Conservation (phyloP, 2,888 invertebrate genomes). For the Oasisia sp. region DNA sequence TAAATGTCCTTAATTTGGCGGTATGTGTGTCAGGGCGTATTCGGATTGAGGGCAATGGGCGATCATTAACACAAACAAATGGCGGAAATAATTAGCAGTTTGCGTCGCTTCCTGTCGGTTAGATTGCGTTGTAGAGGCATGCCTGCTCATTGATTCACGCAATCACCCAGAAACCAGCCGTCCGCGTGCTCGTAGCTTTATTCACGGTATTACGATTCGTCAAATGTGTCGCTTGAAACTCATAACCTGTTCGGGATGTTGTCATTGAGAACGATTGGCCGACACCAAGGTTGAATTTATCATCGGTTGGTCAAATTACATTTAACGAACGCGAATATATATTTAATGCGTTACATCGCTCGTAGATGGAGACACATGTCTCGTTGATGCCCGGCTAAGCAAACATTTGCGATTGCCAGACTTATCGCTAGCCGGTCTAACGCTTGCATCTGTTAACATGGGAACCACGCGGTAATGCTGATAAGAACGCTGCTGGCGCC, state of each 20-base stretch:
- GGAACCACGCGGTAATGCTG: not conserved
- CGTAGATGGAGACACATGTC: not conserved
- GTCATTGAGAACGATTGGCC: not conserved
- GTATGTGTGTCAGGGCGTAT: not conserved
- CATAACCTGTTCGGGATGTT: not conserved
- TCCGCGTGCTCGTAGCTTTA: not conserved
- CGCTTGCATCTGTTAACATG: not conserved
- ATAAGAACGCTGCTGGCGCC: not conserved
- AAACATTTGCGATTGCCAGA: not conserved
- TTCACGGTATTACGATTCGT: not conserved
- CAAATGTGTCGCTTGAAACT: not conserved
- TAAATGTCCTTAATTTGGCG: not conserved
- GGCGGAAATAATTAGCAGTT: no score
- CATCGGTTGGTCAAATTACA: not conserved
- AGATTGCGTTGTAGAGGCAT: not conserved
- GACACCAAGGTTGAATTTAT: not conserved
- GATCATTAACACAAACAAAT: no score
- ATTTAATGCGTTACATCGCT: not conserved
- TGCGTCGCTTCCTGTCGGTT: not conserved
- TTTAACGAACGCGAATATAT: not conserved
- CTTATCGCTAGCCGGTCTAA: not conserved
- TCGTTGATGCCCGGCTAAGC: not conserved
- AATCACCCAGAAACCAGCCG: not conserved
- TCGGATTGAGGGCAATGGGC: no score
- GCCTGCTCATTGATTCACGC: not conserved